phyloP scores from a whole-genome alignment of 2,797 vertebrate genomes.

The Sebastes baramenuke region DNA sequence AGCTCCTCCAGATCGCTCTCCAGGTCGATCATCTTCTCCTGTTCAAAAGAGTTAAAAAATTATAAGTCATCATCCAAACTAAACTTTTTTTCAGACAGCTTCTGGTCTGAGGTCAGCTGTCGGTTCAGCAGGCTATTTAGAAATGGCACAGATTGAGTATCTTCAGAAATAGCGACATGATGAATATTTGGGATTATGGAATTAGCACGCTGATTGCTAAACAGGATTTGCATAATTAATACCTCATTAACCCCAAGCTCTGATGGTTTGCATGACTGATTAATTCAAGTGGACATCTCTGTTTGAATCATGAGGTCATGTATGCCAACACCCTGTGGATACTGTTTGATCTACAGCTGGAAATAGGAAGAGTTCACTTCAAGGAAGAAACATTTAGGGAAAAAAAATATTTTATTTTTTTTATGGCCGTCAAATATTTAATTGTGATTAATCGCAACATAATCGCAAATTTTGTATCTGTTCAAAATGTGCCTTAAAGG shows the following conservation, averaged over 20 bases:
- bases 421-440: no score
- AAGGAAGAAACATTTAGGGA: background rate
- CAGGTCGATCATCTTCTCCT: conserved; percentile 84
- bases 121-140: conserved; percentile 17
- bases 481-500: no score
- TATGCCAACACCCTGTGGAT: background rate
- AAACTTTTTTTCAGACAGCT: background rate
- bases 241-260: conserved; percentile 63
- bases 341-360: background rate
- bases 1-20: conserved; percentile 83
- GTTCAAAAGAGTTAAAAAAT: background rate
- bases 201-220: conserved; percentile 41
- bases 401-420: background rate
- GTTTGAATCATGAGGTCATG: conserved; percentile 36
- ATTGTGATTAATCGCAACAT: no score
- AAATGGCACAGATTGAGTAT: conserved; percentile 34
- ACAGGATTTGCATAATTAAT: conserved; percentile 71
- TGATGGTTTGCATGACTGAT: conserved; percentile 47
- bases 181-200: conserved; percentile 56
- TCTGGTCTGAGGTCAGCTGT: conserved; percentile 16
- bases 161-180: conserved; percentile 37
- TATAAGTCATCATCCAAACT: background rate
- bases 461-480: no score
- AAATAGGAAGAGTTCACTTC: background rate
- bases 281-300: conserved; percentile 59